These are phyloP conservation scores for Baccha elongata DNA, from an alignment of 2,888 invertebrate genomes.

Conservation along the genomic window DNA sequence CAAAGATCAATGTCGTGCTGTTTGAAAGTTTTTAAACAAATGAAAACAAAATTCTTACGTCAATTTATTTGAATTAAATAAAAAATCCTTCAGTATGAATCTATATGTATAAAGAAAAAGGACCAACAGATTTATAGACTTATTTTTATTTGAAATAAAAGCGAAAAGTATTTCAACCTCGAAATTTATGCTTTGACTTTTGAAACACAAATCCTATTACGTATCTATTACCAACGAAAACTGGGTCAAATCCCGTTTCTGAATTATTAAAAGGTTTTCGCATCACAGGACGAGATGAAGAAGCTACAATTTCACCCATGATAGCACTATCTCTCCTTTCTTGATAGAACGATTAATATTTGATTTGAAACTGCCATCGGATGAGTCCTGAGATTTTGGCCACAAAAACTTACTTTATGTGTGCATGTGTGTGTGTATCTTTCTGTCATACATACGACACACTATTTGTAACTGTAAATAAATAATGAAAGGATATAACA, in stretches of 20 bases:
- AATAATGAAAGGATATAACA: constrained; percentile 2
- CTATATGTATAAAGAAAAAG: background rate
- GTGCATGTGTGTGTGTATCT: background rate
- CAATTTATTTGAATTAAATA: background rate
- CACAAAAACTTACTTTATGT: background rate
- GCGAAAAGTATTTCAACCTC: background rate
- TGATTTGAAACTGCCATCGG: constrained; percentile 1
- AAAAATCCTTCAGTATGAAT: background rate
- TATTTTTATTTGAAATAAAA: background rate
- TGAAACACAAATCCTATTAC: background rate
- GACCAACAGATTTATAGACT: background rate
- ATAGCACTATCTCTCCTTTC: background rate
- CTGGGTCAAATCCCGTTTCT: constrained; percentile 8
- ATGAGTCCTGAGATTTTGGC: background rate
- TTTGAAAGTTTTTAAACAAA: background rate
- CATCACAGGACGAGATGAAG: background rate
- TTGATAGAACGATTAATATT: constrained; percentile 3
- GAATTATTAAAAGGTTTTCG: constrained; percentile 18
- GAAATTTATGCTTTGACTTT: constrained; percentile 4
- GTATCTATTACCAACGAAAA: constrained; percentile 1
- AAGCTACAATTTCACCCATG: constrained; percentile 3
- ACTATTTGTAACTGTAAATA: background rate
- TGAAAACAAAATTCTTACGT: too few species aligned
- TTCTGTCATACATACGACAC: background rate
- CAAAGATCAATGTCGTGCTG: background rate